phyloP scores from a whole-genome alignment of 2,888 invertebrate species.

The Pemphredon lugubris region DNA sequence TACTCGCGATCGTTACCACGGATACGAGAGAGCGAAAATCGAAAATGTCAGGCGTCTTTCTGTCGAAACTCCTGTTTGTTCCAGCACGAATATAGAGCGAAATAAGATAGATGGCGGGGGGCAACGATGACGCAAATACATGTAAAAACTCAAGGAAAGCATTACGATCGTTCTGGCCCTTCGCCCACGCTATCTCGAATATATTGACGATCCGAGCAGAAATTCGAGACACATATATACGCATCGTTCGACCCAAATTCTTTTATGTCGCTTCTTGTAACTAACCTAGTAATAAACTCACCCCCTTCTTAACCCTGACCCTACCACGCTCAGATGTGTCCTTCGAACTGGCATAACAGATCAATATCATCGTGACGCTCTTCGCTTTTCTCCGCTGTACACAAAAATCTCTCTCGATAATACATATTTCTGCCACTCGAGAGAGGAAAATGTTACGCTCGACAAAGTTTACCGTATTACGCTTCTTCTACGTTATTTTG shows the following conservation, averaged over 20 bases:
- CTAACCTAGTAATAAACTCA: background rate
- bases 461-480: no score
- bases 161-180: constrained; percentile 16
- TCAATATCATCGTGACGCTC: no score
- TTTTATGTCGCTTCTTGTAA: background rate
- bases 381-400: no score
- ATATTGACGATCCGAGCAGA: constrained; percentile 3
- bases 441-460: no score
- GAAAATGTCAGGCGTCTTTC: constrained; percentile 29
- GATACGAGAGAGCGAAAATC: constrained; percentile 5
- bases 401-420: background rate
- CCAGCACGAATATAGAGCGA: constrained; percentile 27
- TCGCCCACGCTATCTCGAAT: constrained; percentile 34
- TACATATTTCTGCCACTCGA: no score
- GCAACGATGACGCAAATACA: constrained; percentile 44
- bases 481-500: no score
- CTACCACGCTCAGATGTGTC: background rate
- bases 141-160: constrained; percentile 29
- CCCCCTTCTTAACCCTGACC: constrained; percentile 14
- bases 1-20: background rate
- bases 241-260: constrained; percentile 9
- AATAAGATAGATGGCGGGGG: constrained; percentile 34
- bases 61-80: constrained; percentile 38
- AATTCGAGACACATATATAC: background rate
- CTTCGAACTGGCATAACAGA: no score